Percentiles rank a stretch among this genome's conserved stretches.
These are phyloP conservation scores for Stictocephala bisonia DNA, from an alignment of 2,888 invertebrate genomes.

Conservation along the genomic window DNA sequence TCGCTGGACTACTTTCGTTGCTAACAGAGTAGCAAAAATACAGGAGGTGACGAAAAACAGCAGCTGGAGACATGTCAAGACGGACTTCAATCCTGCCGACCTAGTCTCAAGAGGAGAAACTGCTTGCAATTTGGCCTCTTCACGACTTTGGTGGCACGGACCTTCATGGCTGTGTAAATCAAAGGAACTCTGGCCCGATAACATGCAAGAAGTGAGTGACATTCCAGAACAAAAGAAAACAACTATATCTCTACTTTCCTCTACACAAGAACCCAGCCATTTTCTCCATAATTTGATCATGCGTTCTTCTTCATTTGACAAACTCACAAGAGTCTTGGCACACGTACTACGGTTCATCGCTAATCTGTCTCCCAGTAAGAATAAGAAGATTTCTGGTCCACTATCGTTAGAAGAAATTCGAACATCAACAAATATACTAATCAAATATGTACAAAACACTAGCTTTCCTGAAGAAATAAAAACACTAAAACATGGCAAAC, in stretches of 20 bases:
- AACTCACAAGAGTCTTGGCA: not conserved
- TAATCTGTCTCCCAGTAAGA: not conserved
- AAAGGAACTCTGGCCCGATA: not conserved
- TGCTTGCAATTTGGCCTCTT: not conserved
- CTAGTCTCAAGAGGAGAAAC: no score
- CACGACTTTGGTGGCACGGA: constrained; percentile 9
- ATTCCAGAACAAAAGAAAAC: not conserved
- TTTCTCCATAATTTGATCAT: not conserved
- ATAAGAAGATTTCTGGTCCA: not conserved
- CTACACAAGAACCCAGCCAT: not conserved
- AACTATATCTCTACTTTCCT: not conserved
- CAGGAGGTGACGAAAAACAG: constrained; percentile 26
- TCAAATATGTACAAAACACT: not conserved
- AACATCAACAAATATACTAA: not conserved
- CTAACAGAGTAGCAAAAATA: constrained; percentile 56
- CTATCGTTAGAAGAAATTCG: not conserved
- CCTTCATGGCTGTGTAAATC: not conserved
- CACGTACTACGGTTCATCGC: not conserved
- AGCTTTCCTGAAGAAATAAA: not conserved
- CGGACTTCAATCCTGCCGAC: not conserved
- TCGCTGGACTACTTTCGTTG: constrained; percentile 57
- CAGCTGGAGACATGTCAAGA: not conserved
- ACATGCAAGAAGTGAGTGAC: not conserved
- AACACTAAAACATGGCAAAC: not conserved
- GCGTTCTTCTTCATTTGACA: not conserved